phyloP scores from a whole-genome alignment of 2,113 vertebrate genomes.

The Dromaius novaehollandiae region DNA sequence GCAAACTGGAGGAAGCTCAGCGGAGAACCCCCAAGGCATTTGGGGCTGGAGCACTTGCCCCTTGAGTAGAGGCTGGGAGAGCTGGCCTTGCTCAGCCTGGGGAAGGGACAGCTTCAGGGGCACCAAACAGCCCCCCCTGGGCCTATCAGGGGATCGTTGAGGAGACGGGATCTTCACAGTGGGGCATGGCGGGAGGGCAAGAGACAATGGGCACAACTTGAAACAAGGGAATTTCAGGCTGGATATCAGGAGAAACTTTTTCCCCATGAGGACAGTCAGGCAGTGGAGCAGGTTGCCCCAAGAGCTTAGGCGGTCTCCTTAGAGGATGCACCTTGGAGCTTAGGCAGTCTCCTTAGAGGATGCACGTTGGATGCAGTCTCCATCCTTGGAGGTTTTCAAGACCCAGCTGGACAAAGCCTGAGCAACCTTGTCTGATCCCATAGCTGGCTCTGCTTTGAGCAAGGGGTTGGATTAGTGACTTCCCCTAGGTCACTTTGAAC shows the following conservation, averaged over 20 bases:
- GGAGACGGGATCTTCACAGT: background rate
- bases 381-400: background rate
- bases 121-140: background rate
- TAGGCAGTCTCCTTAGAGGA: background rate
- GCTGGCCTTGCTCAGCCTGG: background rate
- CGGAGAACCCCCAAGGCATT: background rate
- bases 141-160: fast-evolving
- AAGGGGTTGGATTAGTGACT: background rate
- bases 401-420: background rate
- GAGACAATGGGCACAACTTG: background rate
- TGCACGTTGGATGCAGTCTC: background rate
- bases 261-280: fast-evolving
- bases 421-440: background rate
- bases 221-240: background rate
- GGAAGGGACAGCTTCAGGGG: background rate
- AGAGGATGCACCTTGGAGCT: too few relatives aligned
- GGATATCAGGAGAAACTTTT: background rate
- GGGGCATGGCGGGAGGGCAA: background rate
- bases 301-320: background rate
- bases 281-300: background rate
- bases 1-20: background rate
- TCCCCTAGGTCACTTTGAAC: background rate
- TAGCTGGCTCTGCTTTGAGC: background rate
- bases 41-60: fast-evolving
- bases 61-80: background rate